These are phyloP conservation scores for Oceanodroma leucorhoa DNA, from an alignment of 2,797 vertebrate genomes.

Conservation along the genomic window DNA sequence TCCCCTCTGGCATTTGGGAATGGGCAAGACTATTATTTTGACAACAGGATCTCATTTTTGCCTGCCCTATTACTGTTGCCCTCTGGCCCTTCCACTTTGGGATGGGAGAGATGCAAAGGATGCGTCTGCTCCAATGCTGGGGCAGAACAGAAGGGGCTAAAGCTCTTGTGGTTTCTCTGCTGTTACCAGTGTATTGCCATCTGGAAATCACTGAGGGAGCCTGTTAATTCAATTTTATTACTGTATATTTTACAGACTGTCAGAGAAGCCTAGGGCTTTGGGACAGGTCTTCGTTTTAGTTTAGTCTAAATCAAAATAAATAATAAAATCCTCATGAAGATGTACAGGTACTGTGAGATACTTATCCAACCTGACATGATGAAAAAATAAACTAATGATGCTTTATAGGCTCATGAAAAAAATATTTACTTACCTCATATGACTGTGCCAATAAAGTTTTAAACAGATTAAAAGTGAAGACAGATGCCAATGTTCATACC, in stretches of 20 bases:
- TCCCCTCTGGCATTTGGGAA: neutral
- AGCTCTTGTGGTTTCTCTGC: neutral
- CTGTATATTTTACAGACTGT: conserved; percentile 60
- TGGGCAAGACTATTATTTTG: neutral
- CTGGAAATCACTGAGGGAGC: conserved; percentile 36
- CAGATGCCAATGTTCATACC: neutral
- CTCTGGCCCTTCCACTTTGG: neutral
- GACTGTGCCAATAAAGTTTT: conserved; percentile 24
- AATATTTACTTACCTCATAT: conserved; percentile 43
- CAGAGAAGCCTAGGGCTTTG: conserved; percentile 22
- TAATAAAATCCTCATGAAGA: conserved; percentile 63
- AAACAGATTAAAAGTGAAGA: conserved; percentile 15
- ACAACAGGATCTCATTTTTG: neutral
- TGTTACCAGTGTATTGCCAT: neutral
- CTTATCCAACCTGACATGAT: conserved; percentile 32
- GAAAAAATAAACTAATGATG: conserved; percentile 60
- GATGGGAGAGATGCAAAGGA: neutral
- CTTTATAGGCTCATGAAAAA: conserved; percentile 59
- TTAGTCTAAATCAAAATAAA: conserved; percentile 67
- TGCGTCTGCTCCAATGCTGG: neutral
- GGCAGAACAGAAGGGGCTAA: neutral
- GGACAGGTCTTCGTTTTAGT: conserved; percentile 40
- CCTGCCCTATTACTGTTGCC: neutral
- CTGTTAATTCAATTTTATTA: conserved; percentile 65
- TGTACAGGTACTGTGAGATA: conserved; percentile 44